Conservation (phyloP, 2,113 vertebrate genomes). For the Corvus hawaiiensis region DNA sequence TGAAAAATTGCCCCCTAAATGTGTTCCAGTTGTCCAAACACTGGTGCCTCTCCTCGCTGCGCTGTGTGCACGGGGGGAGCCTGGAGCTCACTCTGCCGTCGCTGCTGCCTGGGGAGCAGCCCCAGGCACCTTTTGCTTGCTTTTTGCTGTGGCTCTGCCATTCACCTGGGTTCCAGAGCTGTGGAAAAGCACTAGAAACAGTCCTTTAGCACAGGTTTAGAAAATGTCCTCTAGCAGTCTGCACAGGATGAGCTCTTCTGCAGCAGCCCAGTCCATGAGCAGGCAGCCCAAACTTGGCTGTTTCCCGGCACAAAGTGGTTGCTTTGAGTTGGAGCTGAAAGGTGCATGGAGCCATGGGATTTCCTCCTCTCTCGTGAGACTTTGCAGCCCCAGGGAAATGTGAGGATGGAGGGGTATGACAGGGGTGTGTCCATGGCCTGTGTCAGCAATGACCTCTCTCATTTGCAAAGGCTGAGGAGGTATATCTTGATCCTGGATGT, state of each 20-base stretch:
- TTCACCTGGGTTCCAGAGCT: neutral
- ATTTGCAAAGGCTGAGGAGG: neutral
- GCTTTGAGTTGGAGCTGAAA: neutral
- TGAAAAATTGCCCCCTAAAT: conserved; percentile 67
- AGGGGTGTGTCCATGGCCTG: fast-evolving
- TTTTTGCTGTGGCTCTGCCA: conserved; percentile 1
- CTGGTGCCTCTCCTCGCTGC: neutral
- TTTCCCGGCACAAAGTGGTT: neutral
- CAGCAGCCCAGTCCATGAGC: neutral
- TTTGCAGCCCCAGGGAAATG: neutral
- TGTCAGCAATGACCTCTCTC: neutral
- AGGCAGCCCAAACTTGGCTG: neutral
- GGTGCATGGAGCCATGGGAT: fast-evolving
- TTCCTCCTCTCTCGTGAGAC: neutral
- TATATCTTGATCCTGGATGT: neutral
- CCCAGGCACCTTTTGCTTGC: neutral
- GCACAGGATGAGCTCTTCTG: neutral
- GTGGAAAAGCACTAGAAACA: neutral
- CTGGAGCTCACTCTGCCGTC: neutral
- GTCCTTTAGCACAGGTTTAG: neutral
- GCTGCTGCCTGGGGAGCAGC: neutral
- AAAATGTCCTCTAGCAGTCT: neutral
- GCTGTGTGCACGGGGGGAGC: neutral
- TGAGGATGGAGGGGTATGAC: too few relatives aligned
- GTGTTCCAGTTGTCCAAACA: conserved; percentile 84